Evolutionary conservation across 2,113 vertebrate genomes (phyloP).

Genomic region (Odobenus rosmarus): DNA sequence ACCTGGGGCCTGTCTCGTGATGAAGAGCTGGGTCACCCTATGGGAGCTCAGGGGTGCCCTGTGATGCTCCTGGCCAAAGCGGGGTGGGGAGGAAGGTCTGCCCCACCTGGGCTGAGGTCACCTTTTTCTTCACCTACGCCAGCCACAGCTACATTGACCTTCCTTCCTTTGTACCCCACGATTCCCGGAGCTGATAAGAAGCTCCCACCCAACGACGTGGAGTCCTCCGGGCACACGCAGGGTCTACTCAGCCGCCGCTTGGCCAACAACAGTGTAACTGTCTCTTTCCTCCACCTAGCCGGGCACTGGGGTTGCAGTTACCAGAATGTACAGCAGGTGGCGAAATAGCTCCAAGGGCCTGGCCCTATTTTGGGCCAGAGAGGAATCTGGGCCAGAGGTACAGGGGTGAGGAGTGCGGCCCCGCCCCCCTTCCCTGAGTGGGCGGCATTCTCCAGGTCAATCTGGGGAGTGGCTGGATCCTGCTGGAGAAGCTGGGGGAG

Average conservation of each 20-base stretch:
- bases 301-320: slow-evolving; percentile 10
- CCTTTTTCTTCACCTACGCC: neutral
- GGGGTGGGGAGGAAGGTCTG: neutral
- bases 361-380: neutral
- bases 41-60: neutral
- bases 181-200: neutral
- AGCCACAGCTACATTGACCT: neutral
- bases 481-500: neutral
- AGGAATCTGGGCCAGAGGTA: neutral
- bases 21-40: neutral
- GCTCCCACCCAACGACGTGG: accelerated
- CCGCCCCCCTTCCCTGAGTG: neutral
- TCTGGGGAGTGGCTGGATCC: neutral
- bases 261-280: neutral
- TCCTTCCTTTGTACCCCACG: neutral
- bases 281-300: neutral
- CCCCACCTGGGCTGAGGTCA: too few relatives aligned
- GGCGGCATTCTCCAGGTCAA: neutral
- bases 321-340: slow-evolving; percentile 65
- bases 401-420: neutral
- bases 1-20: neutral
- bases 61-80: neutral
- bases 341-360: slow-evolving; percentile 51
- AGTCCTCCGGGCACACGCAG: neutral
- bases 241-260: neutral